phyloP scores from a whole-genome alignment of 2,113 vertebrate species.

The Tiliqua scincoides region DNA sequence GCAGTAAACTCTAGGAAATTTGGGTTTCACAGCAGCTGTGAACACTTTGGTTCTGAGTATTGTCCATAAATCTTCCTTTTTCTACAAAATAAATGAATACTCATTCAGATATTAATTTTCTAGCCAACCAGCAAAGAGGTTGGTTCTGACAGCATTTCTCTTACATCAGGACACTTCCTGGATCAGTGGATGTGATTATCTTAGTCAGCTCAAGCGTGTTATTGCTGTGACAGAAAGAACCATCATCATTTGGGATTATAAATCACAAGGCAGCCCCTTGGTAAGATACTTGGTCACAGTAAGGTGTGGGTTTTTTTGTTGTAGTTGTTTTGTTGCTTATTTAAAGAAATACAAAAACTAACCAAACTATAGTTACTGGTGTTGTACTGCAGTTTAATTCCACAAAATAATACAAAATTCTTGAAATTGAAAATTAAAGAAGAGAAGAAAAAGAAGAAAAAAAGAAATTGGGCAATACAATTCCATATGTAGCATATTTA shows the following conservation, averaged over 20 bases:
- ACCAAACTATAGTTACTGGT: neutral
- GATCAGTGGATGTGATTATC: slow-evolving; percentile 78
- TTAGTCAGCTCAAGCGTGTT: slow-evolving; percentile 69
- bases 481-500: neutral
- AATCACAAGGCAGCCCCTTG: slow-evolving; percentile 67
- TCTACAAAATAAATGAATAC: neutral
- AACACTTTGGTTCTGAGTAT: neutral
- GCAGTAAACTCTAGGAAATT: neutral
- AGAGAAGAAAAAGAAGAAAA: neutral
- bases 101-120: slow-evolving; percentile 8
- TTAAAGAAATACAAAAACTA: neutral
- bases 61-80: neutral
- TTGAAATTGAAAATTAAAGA: neutral
- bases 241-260: slow-evolving; percentile 79
- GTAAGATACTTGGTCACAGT: slow-evolving; percentile 54
- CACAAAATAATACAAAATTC: neutral
- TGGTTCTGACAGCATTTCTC: slow-evolving; percentile 17
- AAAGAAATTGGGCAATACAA: neutral
- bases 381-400: neutral
- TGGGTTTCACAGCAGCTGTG: neutral
- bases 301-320: neutral
- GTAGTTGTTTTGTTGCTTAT: no score
- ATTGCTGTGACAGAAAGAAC: slow-evolving; percentile 76
- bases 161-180: slow-evolving; percentile 73
- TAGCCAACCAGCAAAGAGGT: neutral